Base-by-base conservation (phyloP, 2,888 invertebrate genomes). In the Caenorhabditis zanzibari region DNA sequence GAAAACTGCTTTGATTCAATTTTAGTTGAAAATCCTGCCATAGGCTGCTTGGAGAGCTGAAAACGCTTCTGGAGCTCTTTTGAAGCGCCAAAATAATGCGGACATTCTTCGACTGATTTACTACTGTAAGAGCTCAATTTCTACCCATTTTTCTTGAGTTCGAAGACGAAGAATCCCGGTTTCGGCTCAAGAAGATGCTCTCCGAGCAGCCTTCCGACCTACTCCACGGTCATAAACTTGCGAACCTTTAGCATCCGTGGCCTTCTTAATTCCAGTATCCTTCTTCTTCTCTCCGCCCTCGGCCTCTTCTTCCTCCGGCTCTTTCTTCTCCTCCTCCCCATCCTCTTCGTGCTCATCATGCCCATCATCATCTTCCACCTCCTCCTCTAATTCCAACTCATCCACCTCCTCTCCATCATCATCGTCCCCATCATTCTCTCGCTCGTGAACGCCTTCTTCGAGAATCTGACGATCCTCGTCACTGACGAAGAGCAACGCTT, bases 381-480 rank as follows among this genome's bases (percentile, higher is more conserved):
- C 32, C 19, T 56, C 32, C 12, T 58, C 61, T 24, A 58, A 47
- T 19, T 47, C 35, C n/a, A 71, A 66, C 14, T 77, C 71, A 19
- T 82, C 79, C 12, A 32, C 47, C 19, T 85, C 81, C 24, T 73
- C 82, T 10, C 49, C 74, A 5, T 52, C 81, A 10, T 82, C 83
- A 19, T 82, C 66, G 24, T 82, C 66, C 41, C 74, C 77, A 9
- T 74, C 56, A 22, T 74, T 76, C 10, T 61, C 72, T n/a, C 24
- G 22, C 44, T 41, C 22, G 22, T 63, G 44, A 26, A 83, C 66
- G 47, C 75, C 81, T 28, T 76, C 47, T 28, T 74, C 82, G 7
- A 80, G 75, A 26, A 82, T 38, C 41, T 69, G 72, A 56, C 54
- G 61, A 52, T 75, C 77, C 64, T 82, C 84, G 16, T 80, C 81